Evolutionary conservation across 2,888 invertebrate species (phyloP).

Genomic region (Theretra japonica): DNA sequence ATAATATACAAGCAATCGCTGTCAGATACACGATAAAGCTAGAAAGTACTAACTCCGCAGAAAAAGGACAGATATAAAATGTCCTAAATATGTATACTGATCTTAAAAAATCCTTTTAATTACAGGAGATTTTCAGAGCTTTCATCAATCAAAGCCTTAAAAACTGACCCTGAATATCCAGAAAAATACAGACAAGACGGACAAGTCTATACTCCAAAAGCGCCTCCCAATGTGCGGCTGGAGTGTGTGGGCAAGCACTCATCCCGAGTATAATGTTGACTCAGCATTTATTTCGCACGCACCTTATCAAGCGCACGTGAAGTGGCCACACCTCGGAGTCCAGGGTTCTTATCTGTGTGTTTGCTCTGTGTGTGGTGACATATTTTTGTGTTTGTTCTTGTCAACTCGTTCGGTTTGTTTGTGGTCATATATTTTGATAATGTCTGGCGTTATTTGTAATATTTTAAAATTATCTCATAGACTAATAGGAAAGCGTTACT

Average conservation of each 20-base stretch:
- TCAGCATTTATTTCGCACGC: conserved; percentile 21
- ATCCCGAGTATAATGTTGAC: conserved; percentile 13
- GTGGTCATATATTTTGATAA: neutral
- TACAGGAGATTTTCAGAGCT: neutral
- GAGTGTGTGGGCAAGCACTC: conserved; percentile 8
- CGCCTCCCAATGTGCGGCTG: conserved; percentile 4
- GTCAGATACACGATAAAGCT: no score
- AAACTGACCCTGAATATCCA: neutral
- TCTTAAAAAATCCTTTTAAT: no score
- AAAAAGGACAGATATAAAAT: no score
- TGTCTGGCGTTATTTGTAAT: neutral
- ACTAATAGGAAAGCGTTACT: no score
- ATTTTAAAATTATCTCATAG: neutral
- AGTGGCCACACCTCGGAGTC: conserved; percentile 23
- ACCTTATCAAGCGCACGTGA: conserved; percentile 8
- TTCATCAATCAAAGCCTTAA: neutral
- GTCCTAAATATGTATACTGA: no score
- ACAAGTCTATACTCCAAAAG: conserved; percentile 5
- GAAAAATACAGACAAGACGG: neutral
- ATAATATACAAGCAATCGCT: no score
- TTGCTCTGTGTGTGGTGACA: conserved; percentile 15
- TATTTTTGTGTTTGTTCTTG: conserved; percentile 9
- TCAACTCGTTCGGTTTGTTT: neutral
- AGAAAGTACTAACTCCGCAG: no score
- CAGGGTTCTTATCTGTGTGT: conserved; percentile 21